Evolutionary conservation across 2,797 vertebrate genomes (phyloP).

Genomic region (Masticophis lateralis): DNA sequence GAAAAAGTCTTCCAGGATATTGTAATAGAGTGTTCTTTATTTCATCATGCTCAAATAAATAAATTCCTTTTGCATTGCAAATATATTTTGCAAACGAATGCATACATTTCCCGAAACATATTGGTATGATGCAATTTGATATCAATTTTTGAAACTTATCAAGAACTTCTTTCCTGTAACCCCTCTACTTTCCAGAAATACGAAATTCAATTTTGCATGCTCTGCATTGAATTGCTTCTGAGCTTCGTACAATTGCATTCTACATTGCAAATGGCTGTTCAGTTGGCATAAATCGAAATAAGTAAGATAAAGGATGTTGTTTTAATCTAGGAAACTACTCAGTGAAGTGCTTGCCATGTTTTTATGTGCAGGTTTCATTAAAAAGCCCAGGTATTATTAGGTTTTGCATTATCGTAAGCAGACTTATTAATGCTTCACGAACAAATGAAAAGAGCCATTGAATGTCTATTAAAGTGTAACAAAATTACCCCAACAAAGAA

Average conservation of each 20-base stretch:
- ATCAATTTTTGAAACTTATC: neutral
- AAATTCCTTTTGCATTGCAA: neutral
- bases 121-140: neutral
- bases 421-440: constrained; percentile 40
- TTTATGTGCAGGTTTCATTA: constrained; percentile 28
- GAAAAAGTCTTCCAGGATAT: neutral
- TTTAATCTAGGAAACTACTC: constrained; percentile 35
- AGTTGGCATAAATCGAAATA: constrained; percentile 13
- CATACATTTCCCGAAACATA: neutral
- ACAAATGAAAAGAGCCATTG: constrained; percentile 48
- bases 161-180: neutral
- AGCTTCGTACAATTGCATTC: neutral
- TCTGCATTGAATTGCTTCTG: neutral
- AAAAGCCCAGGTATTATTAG: constrained; percentile 39
- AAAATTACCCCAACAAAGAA: constrained; percentile 52
- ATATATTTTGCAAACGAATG: neutral
- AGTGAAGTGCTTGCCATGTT: constrained; percentile 29
- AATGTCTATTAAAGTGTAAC: constrained; percentile 41
- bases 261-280: neutral
- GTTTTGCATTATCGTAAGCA: constrained; percentile 35
- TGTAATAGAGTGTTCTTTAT: neutral
- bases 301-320: constrained; percentile 35
- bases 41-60: neutral
- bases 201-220: constrained; percentile 11
- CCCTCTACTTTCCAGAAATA: neutral